Percentiles rank a stretch among this genome's conserved stretches.
Conservation (phyloP, 2,113 vertebrate genomes). For the Oncorhynchus keta region DNA sequence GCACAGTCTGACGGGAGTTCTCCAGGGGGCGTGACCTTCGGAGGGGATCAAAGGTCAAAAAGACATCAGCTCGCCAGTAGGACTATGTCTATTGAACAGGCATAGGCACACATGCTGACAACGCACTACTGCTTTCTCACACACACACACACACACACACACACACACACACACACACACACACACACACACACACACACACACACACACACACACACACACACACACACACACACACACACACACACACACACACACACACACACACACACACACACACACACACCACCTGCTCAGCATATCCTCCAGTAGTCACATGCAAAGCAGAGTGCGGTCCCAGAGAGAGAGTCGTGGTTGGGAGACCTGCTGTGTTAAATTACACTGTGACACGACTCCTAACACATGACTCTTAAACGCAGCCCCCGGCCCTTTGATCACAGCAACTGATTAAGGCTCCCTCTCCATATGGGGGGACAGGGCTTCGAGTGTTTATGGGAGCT, state of each 20-base stretch:
- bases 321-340: not conserved
- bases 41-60: slow-evolving; percentile 49
- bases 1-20: slow-evolving; percentile 83
- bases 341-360: not conserved
- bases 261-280: slow-evolving; percentile 5
- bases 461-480: not conserved
- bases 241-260: not conserved
- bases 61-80: not conserved
- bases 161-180: not conserved
- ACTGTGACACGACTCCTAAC: not conserved
- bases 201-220: too few relatives aligned
- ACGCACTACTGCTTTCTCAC: not conserved
- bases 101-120: not conserved
- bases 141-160: not conserved
- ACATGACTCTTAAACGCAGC: not conserved
- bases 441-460: not conserved
- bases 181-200: not conserved
- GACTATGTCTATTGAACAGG: not conserved
- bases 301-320: not conserved
- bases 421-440: not conserved
- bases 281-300: not conserved
- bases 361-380: slow-evolving; percentile 4
- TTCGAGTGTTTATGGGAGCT: not conserved
- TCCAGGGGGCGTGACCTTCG: slow-evolving; percentile 85
- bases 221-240: too few relatives aligned